Conservation (phyloP, 2,888 invertebrate species). For the Agrypnus murinus region DNA sequence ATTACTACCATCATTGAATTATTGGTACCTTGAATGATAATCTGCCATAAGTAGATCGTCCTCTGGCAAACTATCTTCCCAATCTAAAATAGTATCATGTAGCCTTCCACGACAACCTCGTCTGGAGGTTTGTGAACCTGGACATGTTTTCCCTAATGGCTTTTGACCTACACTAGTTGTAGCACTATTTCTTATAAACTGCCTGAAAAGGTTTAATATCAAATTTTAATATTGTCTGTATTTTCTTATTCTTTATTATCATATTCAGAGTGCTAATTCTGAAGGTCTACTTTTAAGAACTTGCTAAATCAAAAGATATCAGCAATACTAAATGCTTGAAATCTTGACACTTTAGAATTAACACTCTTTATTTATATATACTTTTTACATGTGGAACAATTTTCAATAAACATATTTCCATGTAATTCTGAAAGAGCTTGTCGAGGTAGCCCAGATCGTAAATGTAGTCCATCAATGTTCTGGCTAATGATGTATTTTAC, state of each 20-base stretch:
- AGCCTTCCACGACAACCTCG: conserved; percentile 92
- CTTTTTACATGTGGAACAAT: conserved; percentile 92
- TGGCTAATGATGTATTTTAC: conserved; percentile 95
- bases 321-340: too few relatives aligned
- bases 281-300: too few relatives aligned
- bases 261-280: too few relatives aligned
- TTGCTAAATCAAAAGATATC: too few relatives aligned
- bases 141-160: conserved; percentile 79
- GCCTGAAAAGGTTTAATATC: conserved; percentile 72
- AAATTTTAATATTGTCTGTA: conserved; percentile 25
- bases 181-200: conserved; percentile 85
- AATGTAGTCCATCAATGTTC: conserved; percentile 98
- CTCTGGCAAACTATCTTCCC: conserved; percentile 96
- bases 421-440: conserved; percentile 93
- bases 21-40: conserved; percentile 85
- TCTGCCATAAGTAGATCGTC: conserved; percentile 89
- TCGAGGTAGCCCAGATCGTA: conserved; percentile 90
- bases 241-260: not conserved
- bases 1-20: too few relatives aligned
- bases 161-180: conserved; percentile 89
- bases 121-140: conserved; percentile 75
- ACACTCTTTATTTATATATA: conserved; percentile 62
- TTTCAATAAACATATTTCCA: conserved; percentile 98
- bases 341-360: too few relatives aligned
- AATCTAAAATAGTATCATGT: conserved; percentile 95